A percentile compares a stretch with the other conserved stretches of the same genome.
Conservation (phyloP, 1,140 invertebrate species). For the Lycorma delicatula region DNA sequence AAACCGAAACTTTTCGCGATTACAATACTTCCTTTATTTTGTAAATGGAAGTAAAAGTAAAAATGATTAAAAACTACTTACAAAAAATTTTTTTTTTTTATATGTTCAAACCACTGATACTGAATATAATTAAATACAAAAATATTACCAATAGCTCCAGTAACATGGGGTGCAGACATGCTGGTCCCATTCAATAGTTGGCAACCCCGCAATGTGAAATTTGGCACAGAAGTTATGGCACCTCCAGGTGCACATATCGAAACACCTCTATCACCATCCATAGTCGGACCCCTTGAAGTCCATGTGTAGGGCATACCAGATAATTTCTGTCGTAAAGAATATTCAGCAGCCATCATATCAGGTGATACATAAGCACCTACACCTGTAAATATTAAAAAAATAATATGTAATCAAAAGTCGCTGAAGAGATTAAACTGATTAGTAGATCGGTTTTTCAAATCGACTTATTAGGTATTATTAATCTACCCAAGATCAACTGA, state of each 20-base stretch:
- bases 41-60: no score
- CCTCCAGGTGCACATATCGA: slow-evolving; percentile 91
- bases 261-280: slow-evolving; percentile 82
- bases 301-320: slow-evolving; percentile 87
- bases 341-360: slow-evolving; percentile 95
- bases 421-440: no score
- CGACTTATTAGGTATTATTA: no score
- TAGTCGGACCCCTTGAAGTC: slow-evolving; percentile 83
- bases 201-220: slow-evolving; percentile 77
- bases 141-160: slow-evolving; percentile 75
- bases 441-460: no score
- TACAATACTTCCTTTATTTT: no score
- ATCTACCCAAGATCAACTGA: no score
- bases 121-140: no score
- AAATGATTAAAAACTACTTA: no score
- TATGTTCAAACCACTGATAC: no score
- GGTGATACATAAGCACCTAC: slow-evolving; percentile 95
- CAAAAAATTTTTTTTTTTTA: no score
- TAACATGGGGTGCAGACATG: slow-evolving; percentile 93
- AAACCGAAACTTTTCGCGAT: no score
- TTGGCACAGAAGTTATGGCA: slow-evolving; percentile 90
- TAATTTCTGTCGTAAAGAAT: slow-evolving; percentile 76
- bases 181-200: slow-evolving; percentile 96
- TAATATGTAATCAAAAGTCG: slow-evolving; percentile 15
- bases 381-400: no score